These are phyloP conservation scores for Trichomalopsis sarcophagae DNA, from an alignment of 1,140 invertebrate genomes.

Conservation along the genomic window DNA sequence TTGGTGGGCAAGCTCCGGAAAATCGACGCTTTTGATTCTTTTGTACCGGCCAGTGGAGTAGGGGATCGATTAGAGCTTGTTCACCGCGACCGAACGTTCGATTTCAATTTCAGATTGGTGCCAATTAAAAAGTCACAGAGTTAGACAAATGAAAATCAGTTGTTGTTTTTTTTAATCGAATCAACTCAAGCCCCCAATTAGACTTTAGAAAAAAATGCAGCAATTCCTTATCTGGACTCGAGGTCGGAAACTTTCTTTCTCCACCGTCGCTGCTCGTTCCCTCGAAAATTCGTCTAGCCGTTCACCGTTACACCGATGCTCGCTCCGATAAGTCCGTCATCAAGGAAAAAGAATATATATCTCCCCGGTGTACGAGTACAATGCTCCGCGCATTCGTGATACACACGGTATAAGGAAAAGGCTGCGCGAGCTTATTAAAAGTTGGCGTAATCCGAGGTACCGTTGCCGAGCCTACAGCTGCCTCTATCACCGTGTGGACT, in stretches of 20 bases:
- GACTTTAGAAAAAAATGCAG: neutral
- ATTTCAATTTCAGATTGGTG: no score
- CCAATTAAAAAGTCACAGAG: no score
- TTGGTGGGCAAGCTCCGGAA: neutral
- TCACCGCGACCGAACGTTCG: no score
- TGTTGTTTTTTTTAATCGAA: neutral
- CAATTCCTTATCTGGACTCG: no score
- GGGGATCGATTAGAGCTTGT: no score
- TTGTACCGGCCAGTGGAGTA: no score
- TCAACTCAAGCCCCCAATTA: no score
- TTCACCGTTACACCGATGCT: constrained; percentile 3
- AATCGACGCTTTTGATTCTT: neutral
- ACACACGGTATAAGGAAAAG: no score
- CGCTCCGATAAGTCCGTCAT: neutral
- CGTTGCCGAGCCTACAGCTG: neutral
- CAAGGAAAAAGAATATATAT: neutral
- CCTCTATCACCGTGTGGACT: neutral
- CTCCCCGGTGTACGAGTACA: no score
- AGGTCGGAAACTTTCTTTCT: neutral
- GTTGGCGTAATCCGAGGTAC: neutral
- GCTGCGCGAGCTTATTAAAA: neutral
- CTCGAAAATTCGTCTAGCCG: neutral
- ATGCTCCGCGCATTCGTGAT: no score
- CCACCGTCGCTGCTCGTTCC: neutral
- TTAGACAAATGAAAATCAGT: no score